Evolutionary conservation across 23 tunicate species (phyloP).

Genomic region (Ascidia mentula): DNA sequence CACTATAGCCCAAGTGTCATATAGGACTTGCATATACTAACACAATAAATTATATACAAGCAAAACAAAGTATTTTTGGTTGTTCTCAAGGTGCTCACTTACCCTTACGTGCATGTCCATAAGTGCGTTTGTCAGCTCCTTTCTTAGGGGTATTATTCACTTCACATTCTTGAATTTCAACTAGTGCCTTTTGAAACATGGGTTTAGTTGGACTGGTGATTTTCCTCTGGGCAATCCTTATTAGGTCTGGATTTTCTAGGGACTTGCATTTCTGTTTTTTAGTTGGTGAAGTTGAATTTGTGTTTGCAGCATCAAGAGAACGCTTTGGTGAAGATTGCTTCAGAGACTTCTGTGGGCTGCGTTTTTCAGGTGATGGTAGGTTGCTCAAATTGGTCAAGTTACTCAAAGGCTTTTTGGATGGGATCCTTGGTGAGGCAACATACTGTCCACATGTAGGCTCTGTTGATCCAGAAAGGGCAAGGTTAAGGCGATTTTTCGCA

Average conservation of each 20-base stretch:
- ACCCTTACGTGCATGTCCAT: not conserved
- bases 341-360: not conserved
- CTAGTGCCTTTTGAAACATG: not conserved
- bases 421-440: not conserved
- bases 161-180: not conserved
- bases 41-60: too few species aligned
- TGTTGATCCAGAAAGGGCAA: not conserved
- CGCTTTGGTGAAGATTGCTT: conserved; percentile 7
- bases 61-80: too few species aligned
- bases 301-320: not conserved
- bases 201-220: not conserved
- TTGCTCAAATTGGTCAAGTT: not conserved
- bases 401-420: not conserved
- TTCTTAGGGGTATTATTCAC: not conserved
- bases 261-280: not conserved
- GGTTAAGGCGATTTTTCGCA: not conserved
- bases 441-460: not conserved
- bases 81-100: not conserved
- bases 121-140: not conserved
- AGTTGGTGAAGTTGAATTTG: not conserved
- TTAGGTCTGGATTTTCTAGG: not conserved
- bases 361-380: not conserved
- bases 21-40: too few species aligned
- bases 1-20: too few species aligned
- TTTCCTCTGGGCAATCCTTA: not conserved